A percentile compares a stretch with the other conserved stretches of the same genome.
Evolutionary conservation across 2,888 invertebrate genomes (phyloP).

Genomic region (Synergus umbraculus): DNA sequence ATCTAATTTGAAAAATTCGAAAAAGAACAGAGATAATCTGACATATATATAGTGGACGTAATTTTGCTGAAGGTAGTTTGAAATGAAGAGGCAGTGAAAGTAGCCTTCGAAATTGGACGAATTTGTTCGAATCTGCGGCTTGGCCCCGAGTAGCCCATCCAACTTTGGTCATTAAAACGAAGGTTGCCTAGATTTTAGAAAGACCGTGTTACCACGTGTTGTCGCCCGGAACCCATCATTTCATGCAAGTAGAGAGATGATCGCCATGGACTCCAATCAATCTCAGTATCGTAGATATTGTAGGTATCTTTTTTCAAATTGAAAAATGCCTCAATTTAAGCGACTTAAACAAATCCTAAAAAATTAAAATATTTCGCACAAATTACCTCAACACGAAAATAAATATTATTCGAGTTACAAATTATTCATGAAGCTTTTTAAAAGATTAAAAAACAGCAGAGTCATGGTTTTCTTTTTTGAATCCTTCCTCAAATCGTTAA

Average conservation of each 20-base stretch:
- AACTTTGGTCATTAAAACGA: slow-evolving; percentile 63
- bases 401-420: neutral
- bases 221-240: slow-evolving; percentile 53
- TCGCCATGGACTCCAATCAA: slow-evolving; percentile 69
- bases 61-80: slow-evolving; percentile 50
- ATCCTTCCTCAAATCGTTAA: slow-evolving; percentile 19
- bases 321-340: neutral
- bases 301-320: slow-evolving; percentile 57
- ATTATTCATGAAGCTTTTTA: neutral
- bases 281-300: slow-evolving; percentile 69
- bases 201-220: slow-evolving; percentile 53
- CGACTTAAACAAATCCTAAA: neutral
- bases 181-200: slow-evolving; percentile 66
- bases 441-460: neutral
- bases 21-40: slow-evolving; percentile 49
- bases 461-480: slow-evolving; percentile 15
- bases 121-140: slow-evolving; percentile 52
- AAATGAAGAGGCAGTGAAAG: slow-evolving; percentile 62
- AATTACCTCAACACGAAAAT: neutral
- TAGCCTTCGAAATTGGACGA: slow-evolving; percentile 55
- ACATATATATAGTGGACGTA: slow-evolving; percentile 48
- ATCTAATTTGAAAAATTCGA: slow-evolving; percentile 41
- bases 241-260: slow-evolving; percentile 63
- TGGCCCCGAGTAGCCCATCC: slow-evolving; percentile 55
- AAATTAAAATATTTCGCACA: too few species aligned